Evolutionary conservation across 30 jellyfish, hydroid and myxozoan genomes (phyloP).

Genomic region (Cassiopea xamachana): DNA sequence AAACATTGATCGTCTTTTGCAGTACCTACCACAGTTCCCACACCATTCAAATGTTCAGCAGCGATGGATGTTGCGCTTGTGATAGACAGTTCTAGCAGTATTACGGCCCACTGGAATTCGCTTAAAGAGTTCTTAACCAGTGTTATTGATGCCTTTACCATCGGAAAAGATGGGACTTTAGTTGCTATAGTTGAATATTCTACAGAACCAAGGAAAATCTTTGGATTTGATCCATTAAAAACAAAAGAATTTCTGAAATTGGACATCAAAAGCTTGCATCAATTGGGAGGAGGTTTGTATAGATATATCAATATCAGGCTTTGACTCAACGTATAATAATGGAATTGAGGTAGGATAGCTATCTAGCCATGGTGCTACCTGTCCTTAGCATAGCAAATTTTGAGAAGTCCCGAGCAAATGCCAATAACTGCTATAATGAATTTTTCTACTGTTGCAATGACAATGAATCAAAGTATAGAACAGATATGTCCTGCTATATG

Average conservation of each 20-base stretch:
- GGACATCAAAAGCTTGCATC: constrained; percentile 24
- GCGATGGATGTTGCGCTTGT: constrained; percentile 76
- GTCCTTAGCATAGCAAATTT: no score
- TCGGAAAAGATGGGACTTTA: constrained; percentile 65
- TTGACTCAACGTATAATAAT: background rate
- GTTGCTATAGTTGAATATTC: constrained; percentile 83
- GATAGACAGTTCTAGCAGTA: constrained; percentile 87
- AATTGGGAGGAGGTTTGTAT: constrained; percentile 57
- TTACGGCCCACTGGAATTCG: constrained; percentile 75
- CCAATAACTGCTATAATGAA: no score
- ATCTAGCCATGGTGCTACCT: no score
- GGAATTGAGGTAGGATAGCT: no score
- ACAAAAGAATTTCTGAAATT: constrained; percentile 52
- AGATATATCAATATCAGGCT: background rate
- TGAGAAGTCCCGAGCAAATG: no score
- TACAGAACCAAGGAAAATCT: constrained; percentile 60
- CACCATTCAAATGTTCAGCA: constrained; percentile 77
- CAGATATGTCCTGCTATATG: no score
- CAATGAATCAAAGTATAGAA: no score
- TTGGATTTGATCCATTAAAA: constrained; percentile 56
- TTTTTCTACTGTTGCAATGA: no score
- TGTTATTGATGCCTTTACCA: constrained; percentile 72
- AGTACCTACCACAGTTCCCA: constrained; percentile 29
- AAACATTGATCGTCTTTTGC: background rate
- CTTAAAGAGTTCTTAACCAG: constrained; percentile 59